Percentiles rank a stretch among this genome's conserved stretches.
Evolutionary conservation across 2,797 vertebrate species (phyloP).

Genomic region (Propithecus perrieri): DNA sequence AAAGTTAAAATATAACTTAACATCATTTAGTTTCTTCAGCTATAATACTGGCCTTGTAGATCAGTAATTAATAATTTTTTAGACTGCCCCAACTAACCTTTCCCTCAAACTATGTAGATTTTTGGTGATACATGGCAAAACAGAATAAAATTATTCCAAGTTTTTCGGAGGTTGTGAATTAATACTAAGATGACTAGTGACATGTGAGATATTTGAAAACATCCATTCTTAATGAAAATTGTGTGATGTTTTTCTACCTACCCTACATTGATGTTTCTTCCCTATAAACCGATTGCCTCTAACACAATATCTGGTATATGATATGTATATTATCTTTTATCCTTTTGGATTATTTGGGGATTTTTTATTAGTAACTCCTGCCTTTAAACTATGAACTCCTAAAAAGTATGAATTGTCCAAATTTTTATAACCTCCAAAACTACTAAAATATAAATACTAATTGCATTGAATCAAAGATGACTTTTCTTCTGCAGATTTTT

Average conservation of each 20-base stretch:
- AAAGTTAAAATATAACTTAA: background rate
- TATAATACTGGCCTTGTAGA: background rate
- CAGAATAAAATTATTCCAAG: background rate
- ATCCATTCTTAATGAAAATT: background rate
- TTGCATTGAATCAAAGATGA: background rate
- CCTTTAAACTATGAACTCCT: background rate
- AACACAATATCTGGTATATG: background rate
- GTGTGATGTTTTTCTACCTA: background rate
- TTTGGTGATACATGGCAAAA: background rate
- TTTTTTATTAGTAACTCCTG: background rate
- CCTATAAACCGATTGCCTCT: background rate
- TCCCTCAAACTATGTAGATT: background rate
- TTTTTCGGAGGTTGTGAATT: background rate
- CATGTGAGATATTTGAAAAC: background rate
- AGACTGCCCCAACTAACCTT: background rate
- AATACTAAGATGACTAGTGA: background rate
- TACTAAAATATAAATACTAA: background rate
- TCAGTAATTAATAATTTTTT: background rate
- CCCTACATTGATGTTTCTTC: background rate
- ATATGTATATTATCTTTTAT: background rate
- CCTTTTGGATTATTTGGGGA: background rate
- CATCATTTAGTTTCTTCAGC: background rate
- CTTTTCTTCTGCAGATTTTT: background rate
- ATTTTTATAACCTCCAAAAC: background rate
- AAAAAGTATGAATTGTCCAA: background rate